Base-by-base conservation (phyloP, 2,113 vertebrate species). In the Pedetes capensis region DNA sequence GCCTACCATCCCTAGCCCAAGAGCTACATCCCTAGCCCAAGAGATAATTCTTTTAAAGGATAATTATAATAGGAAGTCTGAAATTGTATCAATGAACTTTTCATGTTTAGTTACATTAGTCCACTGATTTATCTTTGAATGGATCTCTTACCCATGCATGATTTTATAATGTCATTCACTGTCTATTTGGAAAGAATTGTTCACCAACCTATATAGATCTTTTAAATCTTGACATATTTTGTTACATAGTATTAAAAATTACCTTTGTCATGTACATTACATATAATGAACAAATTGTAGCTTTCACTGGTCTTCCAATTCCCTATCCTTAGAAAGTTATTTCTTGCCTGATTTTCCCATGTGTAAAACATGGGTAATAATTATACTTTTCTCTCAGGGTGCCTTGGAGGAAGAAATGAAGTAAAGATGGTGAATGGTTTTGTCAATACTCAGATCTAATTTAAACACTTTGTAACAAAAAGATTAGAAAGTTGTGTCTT, bases 281-380 rank as follows among this genome's bases (percentile, higher is more conserved):
- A 63, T 34, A 2, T 81, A 89, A 81, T 75, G 78, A 97, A 80
- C 32, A 29, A 85, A 39, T 59, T 92, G 22, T 94, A 83, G 22
- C 49, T 90, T 92, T 12, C 44, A 49, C 25, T 87, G 75, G 83
- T 4, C 75, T 92, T 76, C 79, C 29, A 95, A 66, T 55, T 93
- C 44, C 47, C 37, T 91, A 39, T 78, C 12, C 86, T 83, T 53
- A 82, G 47, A 80, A 69, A 89, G 57, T 61, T 53, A 61, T 87
- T 78, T 82, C 47, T 44, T 57, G 27, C 4, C 39, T 63, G 32
- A 27, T 64, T 64, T 64, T 64, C 61, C 29, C 27, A 64, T 34
- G 12, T 64, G 61, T 64, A 64, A 34, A 64, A 64, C 10, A 18
- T 59, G 57, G 8, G 61, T 64, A 16, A 49, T 47, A 51, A 89